Percentiles rank a stretch among this genome's conserved stretches.
phyloP scores from a whole-genome alignment of 2,888 invertebrate species.

The Apamea anceps region DNA sequence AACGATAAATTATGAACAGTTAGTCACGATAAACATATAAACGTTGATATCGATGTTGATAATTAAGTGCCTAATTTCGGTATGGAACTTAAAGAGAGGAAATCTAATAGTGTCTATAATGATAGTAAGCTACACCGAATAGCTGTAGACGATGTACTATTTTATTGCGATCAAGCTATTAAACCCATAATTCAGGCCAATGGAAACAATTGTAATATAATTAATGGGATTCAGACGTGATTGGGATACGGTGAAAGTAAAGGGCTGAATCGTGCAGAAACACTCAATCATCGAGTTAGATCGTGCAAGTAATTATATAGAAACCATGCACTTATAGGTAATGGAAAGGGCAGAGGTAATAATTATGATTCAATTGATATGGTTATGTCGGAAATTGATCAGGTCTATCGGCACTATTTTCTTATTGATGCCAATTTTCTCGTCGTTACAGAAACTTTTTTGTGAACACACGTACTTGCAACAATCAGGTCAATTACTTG shows the following conservation, averaged over 20 bases:
- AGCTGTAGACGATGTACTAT: conserved; percentile 52
- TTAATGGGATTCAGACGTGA: conserved; percentile 55
- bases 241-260: conserved; percentile 57
- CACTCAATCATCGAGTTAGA: conserved; percentile 59
- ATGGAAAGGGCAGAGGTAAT: conserved; percentile 51
- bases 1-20: conserved; percentile 61
- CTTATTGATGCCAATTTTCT: conserved; percentile 36
- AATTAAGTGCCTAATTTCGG: conserved; percentile 57
- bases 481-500: conserved; percentile 33
- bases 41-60: conserved; percentile 48
- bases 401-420: conserved; percentile 7
- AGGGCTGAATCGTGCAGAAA: conserved; percentile 63
- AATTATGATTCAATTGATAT: conserved; percentile 53
- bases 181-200: conserved; percentile 58
- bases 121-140: conserved; percentile 55
- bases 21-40: conserved; percentile 67
- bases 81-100: conserved; percentile 59
- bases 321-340: conserved; percentile 43
- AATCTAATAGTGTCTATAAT: conserved; percentile 62
- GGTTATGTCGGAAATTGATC: conserved; percentile 32
- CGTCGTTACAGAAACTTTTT: conserved; percentile 19
- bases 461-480: conserved; percentile 20
- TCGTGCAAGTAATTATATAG: conserved; percentile 58
- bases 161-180: conserved; percentile 45
- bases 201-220: conserved; percentile 56